A percentile compares a stretch with the other conserved stretches of the same genome.
Evolutionary conservation across 2,113 vertebrate genomes (phyloP).

Genomic region (Sardina pilchardus): DNA sequence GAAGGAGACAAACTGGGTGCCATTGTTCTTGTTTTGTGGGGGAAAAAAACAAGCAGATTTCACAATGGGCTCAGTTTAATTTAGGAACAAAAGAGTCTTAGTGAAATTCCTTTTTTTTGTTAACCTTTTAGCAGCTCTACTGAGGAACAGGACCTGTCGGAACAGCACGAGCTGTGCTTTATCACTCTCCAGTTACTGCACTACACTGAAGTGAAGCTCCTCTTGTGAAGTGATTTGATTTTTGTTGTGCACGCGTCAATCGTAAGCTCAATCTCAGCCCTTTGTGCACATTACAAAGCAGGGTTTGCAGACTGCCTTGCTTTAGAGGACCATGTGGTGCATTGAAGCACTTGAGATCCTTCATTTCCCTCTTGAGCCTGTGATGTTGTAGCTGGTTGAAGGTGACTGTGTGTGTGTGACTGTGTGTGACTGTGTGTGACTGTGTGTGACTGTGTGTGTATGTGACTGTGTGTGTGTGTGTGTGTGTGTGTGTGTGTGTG

Average conservation of each 20-base stretch:
- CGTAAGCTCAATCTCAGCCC: not conserved
- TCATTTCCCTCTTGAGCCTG: not conserved
- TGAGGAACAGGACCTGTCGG: not conserved
- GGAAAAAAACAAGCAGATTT: not conserved
- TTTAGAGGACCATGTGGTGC: too few relatives aligned
- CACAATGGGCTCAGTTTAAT: not conserved
- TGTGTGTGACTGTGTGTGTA: constrained; percentile 7
- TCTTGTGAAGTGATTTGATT: not conserved
- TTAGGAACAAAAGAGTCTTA: constrained; percentile 28
- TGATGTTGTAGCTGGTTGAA: not conserved
- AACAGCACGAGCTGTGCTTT: not conserved
- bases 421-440: not conserved
- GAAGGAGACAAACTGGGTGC: constrained; percentile 6
- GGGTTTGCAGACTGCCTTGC: not conserved
- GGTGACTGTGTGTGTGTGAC: constrained; percentile 23
- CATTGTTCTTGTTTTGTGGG: constrained; percentile 31
- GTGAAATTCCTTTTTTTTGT: not conserved
- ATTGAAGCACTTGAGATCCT: not conserved
- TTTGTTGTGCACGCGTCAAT: not conserved
- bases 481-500: not conserved
- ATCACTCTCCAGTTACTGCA: not conserved
- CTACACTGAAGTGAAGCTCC: not conserved
- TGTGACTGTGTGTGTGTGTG: too few relatives aligned
- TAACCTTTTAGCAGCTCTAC: constrained; percentile 2
- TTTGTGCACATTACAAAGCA: too few relatives aligned